Conservation (phyloP, 2,797 vertebrate species). For the Catostomus latipinnis region DNA sequence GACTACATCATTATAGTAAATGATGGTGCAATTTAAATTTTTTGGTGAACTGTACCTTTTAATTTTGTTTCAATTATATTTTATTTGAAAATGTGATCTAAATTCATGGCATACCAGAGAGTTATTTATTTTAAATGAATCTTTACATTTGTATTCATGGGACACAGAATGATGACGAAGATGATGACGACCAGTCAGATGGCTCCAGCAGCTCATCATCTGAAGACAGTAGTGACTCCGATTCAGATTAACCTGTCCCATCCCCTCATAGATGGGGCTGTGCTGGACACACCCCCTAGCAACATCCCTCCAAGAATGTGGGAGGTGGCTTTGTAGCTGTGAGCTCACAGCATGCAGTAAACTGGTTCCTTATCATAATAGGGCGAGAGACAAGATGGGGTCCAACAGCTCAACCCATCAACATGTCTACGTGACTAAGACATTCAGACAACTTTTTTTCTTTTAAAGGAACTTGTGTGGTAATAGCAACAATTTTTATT, state of each 20-base stretch:
- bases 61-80: too few species aligned
- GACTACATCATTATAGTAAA: too few species aligned
- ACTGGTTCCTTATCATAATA: conserved; percentile 40
- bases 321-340: conserved; percentile 56
- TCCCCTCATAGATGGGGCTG: conserved; percentile 68
- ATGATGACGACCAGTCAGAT: conserved; percentile 76
- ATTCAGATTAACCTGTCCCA: conserved; percentile 74
- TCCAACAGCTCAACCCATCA: conserved; percentile 14
- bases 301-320: conserved; percentile 54
- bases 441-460: conserved; percentile 43
- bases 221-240: conserved; percentile 78
- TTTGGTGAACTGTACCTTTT: too few species aligned
- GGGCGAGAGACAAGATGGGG: conserved; percentile 37
- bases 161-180: conserved; percentile 63
- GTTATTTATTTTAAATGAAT: too few species aligned
- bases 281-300: conserved; percentile 73
- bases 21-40: too few species aligned
- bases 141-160: not conserved
- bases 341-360: conserved; percentile 28
- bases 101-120: too few species aligned
- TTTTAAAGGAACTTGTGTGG: conserved; percentile 64
- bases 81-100: not conserved
- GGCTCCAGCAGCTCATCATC: conserved; percentile 72
- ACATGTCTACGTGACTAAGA: conserved; percentile 29
- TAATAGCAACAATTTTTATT: conserved; percentile 63